These are phyloP conservation scores for Grus americana DNA, from an alignment of 2,113 vertebrate genomes.

Conservation along the genomic window DNA sequence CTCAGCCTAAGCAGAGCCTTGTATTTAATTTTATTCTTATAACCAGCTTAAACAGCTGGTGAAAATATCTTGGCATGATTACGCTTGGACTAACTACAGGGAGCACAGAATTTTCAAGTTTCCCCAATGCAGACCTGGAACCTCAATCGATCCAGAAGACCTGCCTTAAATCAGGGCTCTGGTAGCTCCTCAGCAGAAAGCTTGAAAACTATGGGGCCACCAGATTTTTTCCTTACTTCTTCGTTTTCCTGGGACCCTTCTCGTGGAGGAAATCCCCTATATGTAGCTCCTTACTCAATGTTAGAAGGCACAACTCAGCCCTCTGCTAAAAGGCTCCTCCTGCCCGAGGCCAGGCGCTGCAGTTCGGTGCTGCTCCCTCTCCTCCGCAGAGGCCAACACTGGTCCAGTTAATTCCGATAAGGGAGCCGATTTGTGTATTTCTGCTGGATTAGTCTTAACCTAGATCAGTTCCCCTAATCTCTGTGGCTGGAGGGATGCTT, in stretches of 20 bases:
- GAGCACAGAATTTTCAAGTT: background rate
- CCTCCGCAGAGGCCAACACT: background rate
- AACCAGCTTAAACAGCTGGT: background rate
- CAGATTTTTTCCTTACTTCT: background rate
- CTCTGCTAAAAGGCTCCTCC: background rate
- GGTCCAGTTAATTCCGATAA: background rate
- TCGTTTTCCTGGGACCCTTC: background rate
- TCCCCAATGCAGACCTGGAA: background rate
- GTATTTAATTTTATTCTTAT: background rate
- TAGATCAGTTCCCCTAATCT: conserved; percentile 39
- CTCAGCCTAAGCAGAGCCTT: fast-evolving
- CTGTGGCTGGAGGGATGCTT: background rate
- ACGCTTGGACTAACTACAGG: background rate
- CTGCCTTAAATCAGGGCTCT: background rate
- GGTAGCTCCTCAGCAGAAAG: background rate
- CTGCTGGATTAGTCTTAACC: conserved; percentile 59
- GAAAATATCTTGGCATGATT: background rate
- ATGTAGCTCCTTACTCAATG: background rate
- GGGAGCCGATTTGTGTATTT: conserved; percentile 22
- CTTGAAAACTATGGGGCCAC: fast-evolving
- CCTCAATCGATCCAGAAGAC: background rate
- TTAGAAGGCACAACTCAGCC: background rate
- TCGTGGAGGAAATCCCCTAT: background rate
- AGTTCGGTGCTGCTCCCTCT: background rate
- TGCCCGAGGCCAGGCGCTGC: background rate